A percentile compares a stretch with the other conserved stretches of the same genome.
Evolutionary conservation across 2,113 vertebrate genomes (phyloP).

Genomic region (Arothron firmamentum): DNA sequence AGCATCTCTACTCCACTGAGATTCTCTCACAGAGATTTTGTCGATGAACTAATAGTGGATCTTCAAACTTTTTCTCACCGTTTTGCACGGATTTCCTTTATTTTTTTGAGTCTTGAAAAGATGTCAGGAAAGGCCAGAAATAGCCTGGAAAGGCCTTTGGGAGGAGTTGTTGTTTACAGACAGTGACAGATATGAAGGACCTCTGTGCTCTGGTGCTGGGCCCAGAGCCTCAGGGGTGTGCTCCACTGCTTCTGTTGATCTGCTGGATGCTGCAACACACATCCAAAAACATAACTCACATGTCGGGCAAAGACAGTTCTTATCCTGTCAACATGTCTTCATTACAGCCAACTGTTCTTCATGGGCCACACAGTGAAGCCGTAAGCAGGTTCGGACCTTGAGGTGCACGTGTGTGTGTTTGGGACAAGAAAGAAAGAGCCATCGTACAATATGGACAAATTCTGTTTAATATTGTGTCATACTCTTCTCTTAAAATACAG

Average conservation of each 20-base stretch:
- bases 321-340: too few species aligned
- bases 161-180: constrained; percentile 68
- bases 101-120: constrained; percentile 54
- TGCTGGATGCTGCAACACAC: constrained; percentile 34
- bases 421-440: constrained; percentile 19
- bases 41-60: constrained; percentile 6
- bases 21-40: constrained; percentile 43
- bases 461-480: constrained; percentile 98
- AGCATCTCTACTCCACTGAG: constrained; percentile 40
- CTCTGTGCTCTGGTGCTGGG: constrained; percentile 59
- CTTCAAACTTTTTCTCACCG: constrained; percentile 34
- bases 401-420: background rate
- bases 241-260: constrained; percentile 42
- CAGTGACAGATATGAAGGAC: constrained; percentile 72
- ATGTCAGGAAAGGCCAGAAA: constrained; percentile 57
- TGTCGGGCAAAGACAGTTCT: background rate
- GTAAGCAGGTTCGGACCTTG: background rate
- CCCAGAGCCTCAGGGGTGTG: constrained; percentile 52
- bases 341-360: too few species aligned
- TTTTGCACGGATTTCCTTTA: constrained; percentile 46
- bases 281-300: constrained; percentile 8
- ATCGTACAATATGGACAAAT: constrained; percentile 76
- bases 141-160: constrained; percentile 50
- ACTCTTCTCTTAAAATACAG: constrained; percentile 97
- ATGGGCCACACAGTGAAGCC: background rate